Conservation (phyloP, 2,888 invertebrate species). For the Limnephilus marmoratus region DNA sequence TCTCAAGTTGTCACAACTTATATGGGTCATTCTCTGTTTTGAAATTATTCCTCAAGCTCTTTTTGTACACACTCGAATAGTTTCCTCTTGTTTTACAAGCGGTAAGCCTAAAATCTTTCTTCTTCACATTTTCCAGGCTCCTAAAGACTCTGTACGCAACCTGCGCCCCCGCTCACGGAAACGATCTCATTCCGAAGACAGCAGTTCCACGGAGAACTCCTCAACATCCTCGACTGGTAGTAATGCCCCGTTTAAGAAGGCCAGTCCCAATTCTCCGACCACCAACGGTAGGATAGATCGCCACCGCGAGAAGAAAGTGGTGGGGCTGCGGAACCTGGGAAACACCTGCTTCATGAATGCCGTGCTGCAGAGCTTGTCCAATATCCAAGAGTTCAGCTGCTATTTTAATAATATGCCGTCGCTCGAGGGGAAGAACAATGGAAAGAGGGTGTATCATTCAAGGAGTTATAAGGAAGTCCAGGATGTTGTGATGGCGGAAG, state of each 20-base stretch:
- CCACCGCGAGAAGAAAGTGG: conserved; percentile 80
- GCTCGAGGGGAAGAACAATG: conserved; percentile 80
- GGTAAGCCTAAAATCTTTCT: neutral
- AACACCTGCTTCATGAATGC: conserved; percentile 94
- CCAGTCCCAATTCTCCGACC: conserved; percentile 67
- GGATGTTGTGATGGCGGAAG: conserved; percentile 87
- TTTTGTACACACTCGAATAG: neutral
- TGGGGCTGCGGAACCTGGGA: conserved; percentile 88
- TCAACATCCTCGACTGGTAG: conserved; percentile 67
- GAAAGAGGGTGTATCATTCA: conserved; percentile 80
- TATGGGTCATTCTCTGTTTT: neutral
- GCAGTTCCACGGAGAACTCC: conserved; percentile 75
- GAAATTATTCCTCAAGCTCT: no score
- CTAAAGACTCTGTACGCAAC: conserved; percentile 77
- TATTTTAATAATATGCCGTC: conserved; percentile 88
- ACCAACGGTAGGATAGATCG: conserved; percentile 74
- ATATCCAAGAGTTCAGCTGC: conserved; percentile 89
- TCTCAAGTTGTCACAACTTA: neutral
- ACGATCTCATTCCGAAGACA: conserved; percentile 79
- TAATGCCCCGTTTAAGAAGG: conserved; percentile 55
- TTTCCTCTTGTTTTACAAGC: neutral
- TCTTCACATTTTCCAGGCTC: conserved; percentile 49
- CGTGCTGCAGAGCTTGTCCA: conserved; percentile 89
- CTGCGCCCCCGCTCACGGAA: conserved; percentile 79
- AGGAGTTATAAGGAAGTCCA: conserved; percentile 80